Base-by-base conservation (phyloP, 2,888 invertebrate genomes). In the Phengaris arion region DNA sequence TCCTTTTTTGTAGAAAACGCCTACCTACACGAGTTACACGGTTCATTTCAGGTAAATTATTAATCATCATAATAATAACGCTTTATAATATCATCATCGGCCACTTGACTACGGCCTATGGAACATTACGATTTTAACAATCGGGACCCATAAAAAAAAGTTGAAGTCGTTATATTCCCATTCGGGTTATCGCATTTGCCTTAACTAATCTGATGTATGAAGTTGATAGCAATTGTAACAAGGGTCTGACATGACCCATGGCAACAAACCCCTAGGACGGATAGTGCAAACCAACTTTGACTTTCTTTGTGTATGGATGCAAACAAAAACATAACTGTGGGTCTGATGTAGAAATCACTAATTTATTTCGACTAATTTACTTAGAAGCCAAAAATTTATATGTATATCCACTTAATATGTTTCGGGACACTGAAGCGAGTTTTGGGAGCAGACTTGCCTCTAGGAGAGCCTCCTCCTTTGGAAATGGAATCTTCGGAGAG, bases 231-330 rank as follows among this genome's bases (percentile, higher is more conserved):
- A 35, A 45, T 45, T 35, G 35, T 64, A 64, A 64, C 45, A 64
- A 64, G 64, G 64, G 64, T 64, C 64, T 64, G 64, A 59, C 59
- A 9, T 59, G 22, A 64, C 64, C 64, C 35, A 64, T 45, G 12
- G 64, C 12, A 64, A 35, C 64, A 10, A 4, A 35, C 64, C 35
- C 64, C 6, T 10, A 35, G 64, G 64, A 64, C 35, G 35, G 22
- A 64, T 64, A 35, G 64, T 64, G 35, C 35, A 35, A 64, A 64
- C 64, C 64, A 64, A 64, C 35, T 35, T 35, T 64, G 35, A 64
- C 64, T 35, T 64, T 12, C 12, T 35, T 64, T 64, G 13, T 45
- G 64, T 64, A 35, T 64, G 12, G 9, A 64, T 9, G 52, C 0
- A 64, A 35, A 64, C 35, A 64, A 64, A 64, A 9, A 64, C 35